Base-by-base conservation (phyloP, 1,140 invertebrate genomes). In the Zaprionus kolodkinae region DNA sequence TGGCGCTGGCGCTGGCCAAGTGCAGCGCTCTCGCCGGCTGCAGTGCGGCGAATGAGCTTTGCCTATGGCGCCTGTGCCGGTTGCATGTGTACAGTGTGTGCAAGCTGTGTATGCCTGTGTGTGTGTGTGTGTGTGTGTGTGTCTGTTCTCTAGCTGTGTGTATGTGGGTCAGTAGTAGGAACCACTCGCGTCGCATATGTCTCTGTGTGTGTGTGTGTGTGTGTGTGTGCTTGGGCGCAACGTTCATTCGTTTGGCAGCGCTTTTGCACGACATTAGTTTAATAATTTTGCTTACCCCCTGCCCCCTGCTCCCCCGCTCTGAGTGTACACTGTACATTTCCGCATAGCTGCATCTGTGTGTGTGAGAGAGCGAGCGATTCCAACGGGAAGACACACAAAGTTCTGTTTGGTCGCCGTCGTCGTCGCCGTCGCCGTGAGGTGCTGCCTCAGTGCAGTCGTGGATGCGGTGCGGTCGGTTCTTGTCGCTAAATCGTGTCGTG, bases 101-200 rank as follows among this genome's bases (percentile, higher is more conserved):
- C 45, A 9, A 9, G 33, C 33, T 48, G 21, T 59, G 48, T 57
- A 59, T 56, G 54, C 59, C 50, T 52, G 64, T 60, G 65, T 48
- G 30, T 68, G 55, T 21, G 12, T 54, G 48, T 43, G 56, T 52
- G 64, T 59, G 65, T 59, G 59, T 57, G 63, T 56, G 54, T 63
- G 40, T 66, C 56, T 72, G 36, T 78, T 74, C 59, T 71, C 70
- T 48, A 36, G 25, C 67, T 30, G 48, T 64, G 48, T 64, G 59
- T 86, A 89, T 81, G 81, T 89, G 85, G 85, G 85, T 89, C 85
- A 89, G 85, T 89, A 89, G 85, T 88, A 85, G 78, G 78, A 87
- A 80, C 48, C 54, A 80, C 52, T 88, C 83, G 77, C 62, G 84
- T 76, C 73, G 76, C 78, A 54, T 69, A 77, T 80, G 73, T 72